These are phyloP conservation scores for Proctacanthus coquilletti DNA, from an alignment of 1,140 invertebrate genomes.

Conservation along the genomic window DNA sequence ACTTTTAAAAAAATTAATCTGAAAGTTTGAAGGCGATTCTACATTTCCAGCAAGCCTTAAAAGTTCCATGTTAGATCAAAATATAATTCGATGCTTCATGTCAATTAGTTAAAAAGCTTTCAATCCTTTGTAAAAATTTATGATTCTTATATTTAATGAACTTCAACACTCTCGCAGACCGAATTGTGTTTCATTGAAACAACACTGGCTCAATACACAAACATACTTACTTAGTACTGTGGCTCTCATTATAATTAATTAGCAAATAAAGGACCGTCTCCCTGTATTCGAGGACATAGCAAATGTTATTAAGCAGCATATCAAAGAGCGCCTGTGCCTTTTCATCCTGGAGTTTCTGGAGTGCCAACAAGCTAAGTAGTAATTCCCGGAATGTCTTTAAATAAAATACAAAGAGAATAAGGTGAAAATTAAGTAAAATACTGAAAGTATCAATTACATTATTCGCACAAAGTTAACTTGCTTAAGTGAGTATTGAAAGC, in stretches of 20 bases:
- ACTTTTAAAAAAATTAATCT: too few species aligned
- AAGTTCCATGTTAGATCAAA: too few species aligned
- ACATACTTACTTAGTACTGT: slow-evolving; percentile 62
- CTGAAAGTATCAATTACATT: slow-evolving; percentile 8
- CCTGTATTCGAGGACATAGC: slow-evolving; percentile 87
- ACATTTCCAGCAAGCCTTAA: too few species aligned
- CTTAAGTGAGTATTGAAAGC: slow-evolving; percentile 15
- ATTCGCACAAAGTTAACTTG: slow-evolving; percentile 12
- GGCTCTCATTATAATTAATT: slow-evolving; percentile 65
- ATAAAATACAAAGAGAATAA: slow-evolving; percentile 20
- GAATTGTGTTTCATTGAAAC: background rate
- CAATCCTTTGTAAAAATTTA: too few species aligned
- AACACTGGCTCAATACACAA: background rate
- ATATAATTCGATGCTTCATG: too few species aligned
- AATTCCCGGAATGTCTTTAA: slow-evolving; percentile 50
- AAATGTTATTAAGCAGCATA: slow-evolving; percentile 82
- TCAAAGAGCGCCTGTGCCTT: slow-evolving; percentile 57
- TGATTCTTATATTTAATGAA: too few species aligned
- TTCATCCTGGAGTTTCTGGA: slow-evolving; percentile 57
- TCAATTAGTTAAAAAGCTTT: too few species aligned
- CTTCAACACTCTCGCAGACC: too few species aligned
- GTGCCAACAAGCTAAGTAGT: slow-evolving; percentile 56
- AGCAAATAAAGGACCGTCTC: slow-evolving; percentile 73
- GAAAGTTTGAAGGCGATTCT: too few species aligned
- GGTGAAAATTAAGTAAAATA: slow-evolving; percentile 6